A percentile compares a stretch with the other conserved stretches of the same genome.
phyloP scores from a whole-genome alignment of 2,888 invertebrate species.

The Cryptosula pallasiana region DNA sequence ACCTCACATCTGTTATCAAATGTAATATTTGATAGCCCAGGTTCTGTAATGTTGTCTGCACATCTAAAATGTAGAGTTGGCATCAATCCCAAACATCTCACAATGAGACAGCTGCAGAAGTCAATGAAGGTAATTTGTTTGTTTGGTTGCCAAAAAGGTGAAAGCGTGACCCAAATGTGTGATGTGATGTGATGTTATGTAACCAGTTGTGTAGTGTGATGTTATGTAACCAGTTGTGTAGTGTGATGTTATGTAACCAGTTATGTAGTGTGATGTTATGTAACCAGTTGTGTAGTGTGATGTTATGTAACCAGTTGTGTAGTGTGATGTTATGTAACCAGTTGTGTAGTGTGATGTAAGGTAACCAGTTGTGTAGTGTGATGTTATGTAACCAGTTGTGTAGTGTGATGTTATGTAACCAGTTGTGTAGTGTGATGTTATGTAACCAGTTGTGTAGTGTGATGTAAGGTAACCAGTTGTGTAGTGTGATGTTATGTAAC shows the following conservation, averaged over 20 bases:
- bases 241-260: too few relatives aligned
- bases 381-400: not conserved
- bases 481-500: not conserved
- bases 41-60: constrained; percentile 8
- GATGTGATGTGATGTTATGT: not conserved
- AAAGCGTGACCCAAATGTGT: not conserved
- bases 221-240: not conserved
- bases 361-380: not conserved
- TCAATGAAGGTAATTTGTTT: not conserved
- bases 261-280: not conserved
- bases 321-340: not conserved
- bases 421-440: not conserved
- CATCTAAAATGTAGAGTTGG: not conserved
- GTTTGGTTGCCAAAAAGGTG: not conserved
- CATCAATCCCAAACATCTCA: too few relatives aligned
- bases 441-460: not conserved
- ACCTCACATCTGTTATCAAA: not conserved
- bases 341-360: not conserved
- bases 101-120: not conserved
- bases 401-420: not conserved
- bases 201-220: not conserved
- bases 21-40: not conserved
- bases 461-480: not conserved
- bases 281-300: not conserved
- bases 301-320: not conserved